Evolutionary conservation across 1,140 invertebrate species (phyloP).

Genomic region (Pteromalus puparum): DNA sequence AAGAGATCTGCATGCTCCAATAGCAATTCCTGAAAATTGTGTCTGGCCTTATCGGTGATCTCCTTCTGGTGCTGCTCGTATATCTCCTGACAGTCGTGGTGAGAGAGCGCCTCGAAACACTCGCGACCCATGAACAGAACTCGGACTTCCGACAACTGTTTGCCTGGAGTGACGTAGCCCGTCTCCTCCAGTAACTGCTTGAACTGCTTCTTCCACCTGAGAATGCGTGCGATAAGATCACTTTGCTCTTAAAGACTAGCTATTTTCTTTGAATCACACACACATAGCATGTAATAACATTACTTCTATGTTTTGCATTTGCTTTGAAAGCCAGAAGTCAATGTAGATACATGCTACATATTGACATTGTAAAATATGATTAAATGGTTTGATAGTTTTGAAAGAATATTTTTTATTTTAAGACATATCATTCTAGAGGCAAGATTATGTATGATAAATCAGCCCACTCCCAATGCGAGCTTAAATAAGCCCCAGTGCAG

Average conservation of each 20-base stretch:
- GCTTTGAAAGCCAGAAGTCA: not conserved
- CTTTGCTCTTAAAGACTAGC: not conserved
- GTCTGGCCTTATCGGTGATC: conserved; percentile 92
- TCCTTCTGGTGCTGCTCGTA: conserved; percentile 97
- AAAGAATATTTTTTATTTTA: not conserved
- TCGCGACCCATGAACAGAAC: conserved; percentile 96
- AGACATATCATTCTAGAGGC: not conserved
- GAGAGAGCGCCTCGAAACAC: conserved; percentile 93
- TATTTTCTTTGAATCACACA: not conserved
- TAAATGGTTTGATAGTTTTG: not conserved
- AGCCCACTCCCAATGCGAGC: conserved; percentile 6
- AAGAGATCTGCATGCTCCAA: conserved; percentile 96
- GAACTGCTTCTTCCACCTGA: conserved; percentile 93
- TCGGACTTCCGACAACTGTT: conserved; percentile 92
- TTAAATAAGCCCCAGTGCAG: conserved; percentile 14
- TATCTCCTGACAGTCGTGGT: conserved; percentile 93
- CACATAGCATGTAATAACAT: not conserved
- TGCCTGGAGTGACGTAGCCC: conserved; percentile 95
- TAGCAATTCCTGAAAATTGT: conserved; percentile 94
- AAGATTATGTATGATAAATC: conserved; percentile 3
- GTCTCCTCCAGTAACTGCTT: conserved; percentile 95
- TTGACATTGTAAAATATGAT: too few species aligned
- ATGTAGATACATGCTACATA: too few species aligned
- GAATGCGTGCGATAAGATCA: not conserved
- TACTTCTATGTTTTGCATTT: not conserved